Evolutionary conservation across 1,140 invertebrate species (phyloP).

Genomic region (Gonioctena quinquepunctata): DNA sequence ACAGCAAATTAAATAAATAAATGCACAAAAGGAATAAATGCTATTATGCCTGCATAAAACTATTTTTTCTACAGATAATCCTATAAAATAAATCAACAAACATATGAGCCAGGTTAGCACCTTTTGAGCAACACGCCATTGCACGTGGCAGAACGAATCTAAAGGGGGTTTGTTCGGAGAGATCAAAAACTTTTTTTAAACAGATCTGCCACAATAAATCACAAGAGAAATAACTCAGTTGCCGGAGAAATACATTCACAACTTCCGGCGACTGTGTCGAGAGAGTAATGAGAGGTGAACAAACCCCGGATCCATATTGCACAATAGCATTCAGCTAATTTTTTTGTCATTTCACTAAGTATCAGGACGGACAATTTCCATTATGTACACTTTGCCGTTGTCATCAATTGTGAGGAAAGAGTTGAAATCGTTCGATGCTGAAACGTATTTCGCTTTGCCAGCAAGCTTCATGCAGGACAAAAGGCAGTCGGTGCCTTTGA

Average conservation of each 20-base stretch:
- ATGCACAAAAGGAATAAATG: background rate
- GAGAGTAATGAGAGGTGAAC: no score
- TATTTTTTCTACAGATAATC: background rate
- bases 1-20: background rate
- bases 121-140: background rate
- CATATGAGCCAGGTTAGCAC: background rate
- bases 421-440: slow-evolving; percentile 31
- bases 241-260: no score
- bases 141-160: background rate
- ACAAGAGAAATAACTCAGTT: background rate
- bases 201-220: background rate
- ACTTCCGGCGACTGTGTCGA: no score
- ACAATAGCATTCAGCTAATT: background rate
- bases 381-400: slow-evolving; percentile 31
- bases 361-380: slow-evolving; percentile 24
- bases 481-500: slow-evolving; percentile 13
- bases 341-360: background rate
- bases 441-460: slow-evolving; percentile 24
- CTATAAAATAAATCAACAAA: background rate
- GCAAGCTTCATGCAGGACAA: slow-evolving; percentile 23
- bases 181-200: background rate
- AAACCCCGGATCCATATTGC: background rate
- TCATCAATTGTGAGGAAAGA: slow-evolving; percentile 28
- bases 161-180: background rate
- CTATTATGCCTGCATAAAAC: background rate